A percentile compares a stretch with the other conserved stretches of the same genome.
Evolutionary conservation across 2,888 invertebrate genomes (phyloP).

Genomic region (Ernsta delagoae): DNA sequence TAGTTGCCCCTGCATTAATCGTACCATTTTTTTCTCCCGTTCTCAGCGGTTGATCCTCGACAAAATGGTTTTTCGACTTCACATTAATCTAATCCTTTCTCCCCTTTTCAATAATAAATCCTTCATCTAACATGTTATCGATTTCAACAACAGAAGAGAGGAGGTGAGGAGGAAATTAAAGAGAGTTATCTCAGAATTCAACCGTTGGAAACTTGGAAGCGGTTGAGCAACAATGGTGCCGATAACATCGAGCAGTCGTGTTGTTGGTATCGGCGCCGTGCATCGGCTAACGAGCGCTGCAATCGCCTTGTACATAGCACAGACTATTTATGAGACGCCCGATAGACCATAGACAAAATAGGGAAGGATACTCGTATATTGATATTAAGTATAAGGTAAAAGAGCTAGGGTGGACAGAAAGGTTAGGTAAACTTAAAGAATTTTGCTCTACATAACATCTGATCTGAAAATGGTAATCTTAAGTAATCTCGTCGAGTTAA

Average conservation of each 20-base stretch:
- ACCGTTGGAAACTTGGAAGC: conserved; percentile 24
- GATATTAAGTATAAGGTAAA: no score
- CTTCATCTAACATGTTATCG: no score
- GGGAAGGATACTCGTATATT: not conserved
- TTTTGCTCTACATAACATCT: no score
- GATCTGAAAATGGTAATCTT: no score
- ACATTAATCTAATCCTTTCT: not conserved
- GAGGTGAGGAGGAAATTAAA: conserved; percentile 14
- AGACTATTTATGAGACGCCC: conserved; percentile 9
- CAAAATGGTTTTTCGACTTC: no score
- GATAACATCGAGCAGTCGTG: no score
- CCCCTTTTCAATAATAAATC: not conserved
- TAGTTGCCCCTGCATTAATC: no score
- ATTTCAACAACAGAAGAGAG: not conserved
- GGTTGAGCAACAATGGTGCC: conserved; percentile 30
- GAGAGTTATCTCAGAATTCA: conserved; percentile 21
- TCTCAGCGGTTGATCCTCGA: no score
- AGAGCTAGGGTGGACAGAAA: no score
- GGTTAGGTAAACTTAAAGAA: no score
- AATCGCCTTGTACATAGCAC: not conserved
- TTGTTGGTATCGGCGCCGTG: conserved; percentile 48
- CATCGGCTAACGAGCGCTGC: conserved; percentile 59
- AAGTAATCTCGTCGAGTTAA: no score
- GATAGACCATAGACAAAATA: not conserved
- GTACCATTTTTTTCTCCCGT: no score